A percentile compares a stretch with the other conserved stretches of the same genome.
Conservation (phyloP, 2,888 invertebrate genomes). For the Caenorhabditis imperialis region DNA sequence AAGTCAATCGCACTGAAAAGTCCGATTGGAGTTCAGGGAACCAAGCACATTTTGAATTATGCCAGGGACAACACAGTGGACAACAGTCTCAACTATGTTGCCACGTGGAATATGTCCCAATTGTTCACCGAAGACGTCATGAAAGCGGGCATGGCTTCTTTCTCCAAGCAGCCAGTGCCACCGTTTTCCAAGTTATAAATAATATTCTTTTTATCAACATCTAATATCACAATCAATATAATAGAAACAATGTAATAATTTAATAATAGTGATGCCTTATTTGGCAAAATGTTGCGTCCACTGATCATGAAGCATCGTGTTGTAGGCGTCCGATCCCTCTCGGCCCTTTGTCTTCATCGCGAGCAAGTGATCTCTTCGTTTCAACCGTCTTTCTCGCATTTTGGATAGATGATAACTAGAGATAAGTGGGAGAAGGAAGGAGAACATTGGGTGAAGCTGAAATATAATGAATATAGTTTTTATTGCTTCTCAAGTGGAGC, state of each 20-base stretch:
- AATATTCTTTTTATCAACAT: not conserved
- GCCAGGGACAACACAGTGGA: conserved; percentile 90
- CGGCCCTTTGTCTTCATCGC: conserved; percentile 48
- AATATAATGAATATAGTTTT: no score
- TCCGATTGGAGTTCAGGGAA: conserved; percentile 93
- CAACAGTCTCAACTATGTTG: conserved; percentile 84
- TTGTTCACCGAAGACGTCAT: conserved; percentile 89
- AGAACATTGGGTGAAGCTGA: conserved; percentile 49
- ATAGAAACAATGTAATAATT: not conserved
- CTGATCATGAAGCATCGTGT: conserved; percentile 44
- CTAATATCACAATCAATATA: not conserved
- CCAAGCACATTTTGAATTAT: conserved; percentile 86
- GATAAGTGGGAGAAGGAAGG: conserved; percentile 43
- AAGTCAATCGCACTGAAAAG: conserved; percentile 88
- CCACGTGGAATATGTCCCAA: conserved; percentile 86
- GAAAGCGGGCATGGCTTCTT: conserved; percentile 85
- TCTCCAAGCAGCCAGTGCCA: conserved; percentile 51
- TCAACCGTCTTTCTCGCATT: conserved; percentile 31
- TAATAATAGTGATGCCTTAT: not conserved
- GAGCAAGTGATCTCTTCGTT: conserved; percentile 32
- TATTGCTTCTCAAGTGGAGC: no score
- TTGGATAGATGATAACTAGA: conserved; percentile 42
- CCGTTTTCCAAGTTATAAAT: conserved; percentile 54
- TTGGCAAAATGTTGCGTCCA: conserved; percentile 40
- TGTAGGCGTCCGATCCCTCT: conserved; percentile 54